These are phyloP conservation scores for Polypterus senegalus DNA, from an alignment of 2,113 vertebrate species.

Conservation along the genomic window DNA sequence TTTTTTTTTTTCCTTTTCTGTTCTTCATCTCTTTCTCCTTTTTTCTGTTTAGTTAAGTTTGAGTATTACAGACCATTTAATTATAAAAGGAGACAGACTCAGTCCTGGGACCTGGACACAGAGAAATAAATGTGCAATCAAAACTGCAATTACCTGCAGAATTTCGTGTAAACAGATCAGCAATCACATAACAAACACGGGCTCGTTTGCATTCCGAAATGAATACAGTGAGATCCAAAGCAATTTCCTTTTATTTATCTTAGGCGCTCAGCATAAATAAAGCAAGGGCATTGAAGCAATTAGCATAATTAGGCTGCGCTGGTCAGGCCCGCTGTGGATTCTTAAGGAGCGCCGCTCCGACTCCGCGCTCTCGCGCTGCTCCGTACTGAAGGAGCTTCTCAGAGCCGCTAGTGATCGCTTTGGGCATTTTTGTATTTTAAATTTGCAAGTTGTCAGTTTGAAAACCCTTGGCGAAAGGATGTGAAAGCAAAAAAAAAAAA, in stretches of 20 bases:
- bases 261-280: conserved; percentile 97
- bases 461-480: conserved; percentile 64
- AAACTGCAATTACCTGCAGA: conserved; percentile 99
- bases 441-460: conserved; percentile 75
- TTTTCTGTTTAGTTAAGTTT: conserved; percentile 76
- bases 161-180: conserved; percentile 99
- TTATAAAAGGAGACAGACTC: conserved; percentile 87
- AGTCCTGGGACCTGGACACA: conserved; percentile 79
- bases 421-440: conserved; percentile 76
- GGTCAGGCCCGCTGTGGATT: conserved; percentile 96
- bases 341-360: conserved; percentile 67
- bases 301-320: conserved; percentile 99
- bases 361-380: conserved; percentile 31
- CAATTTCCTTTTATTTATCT: conserved; percentile 99
- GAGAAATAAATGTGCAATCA: conserved; percentile 97
- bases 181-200: conserved; percentile 87
- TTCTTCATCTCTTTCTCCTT: conserved; percentile 51
- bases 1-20: no score
- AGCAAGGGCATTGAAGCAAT: conserved; percentile 99
- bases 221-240: conserved; percentile 99
- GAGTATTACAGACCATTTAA: conserved; percentile 90
- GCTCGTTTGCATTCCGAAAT: conserved; percentile 99
- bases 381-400: conserved; percentile 45
- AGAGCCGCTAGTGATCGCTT: conserved; percentile 63
- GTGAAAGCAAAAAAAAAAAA: conserved; percentile 55